A percentile compares a stretch with the other conserved stretches of the same genome.
Evolutionary conservation across 2,888 invertebrate genomes (phyloP).

Genomic region (Aphelenchoides bicaudatus): DNA sequence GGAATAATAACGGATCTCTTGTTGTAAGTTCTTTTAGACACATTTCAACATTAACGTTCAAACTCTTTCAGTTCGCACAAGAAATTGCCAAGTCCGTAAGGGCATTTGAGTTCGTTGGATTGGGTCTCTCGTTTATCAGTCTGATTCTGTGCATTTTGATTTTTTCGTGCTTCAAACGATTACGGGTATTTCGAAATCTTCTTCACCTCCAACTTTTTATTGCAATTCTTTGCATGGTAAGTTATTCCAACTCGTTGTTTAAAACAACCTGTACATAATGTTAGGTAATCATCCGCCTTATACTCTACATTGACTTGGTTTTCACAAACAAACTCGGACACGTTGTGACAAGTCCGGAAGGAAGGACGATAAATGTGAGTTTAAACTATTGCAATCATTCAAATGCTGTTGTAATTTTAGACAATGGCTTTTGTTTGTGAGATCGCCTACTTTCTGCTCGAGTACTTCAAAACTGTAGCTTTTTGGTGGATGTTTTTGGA

Average conservation of each 20-base stretch:
- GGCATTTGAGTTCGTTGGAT: constrained; percentile 76
- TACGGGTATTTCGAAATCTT: constrained; percentile 64
- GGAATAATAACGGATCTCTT: constrained; percentile 55
- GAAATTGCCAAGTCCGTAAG: constrained; percentile 76
- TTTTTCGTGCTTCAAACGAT: constrained; percentile 71
- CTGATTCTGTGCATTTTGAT: constrained; percentile 75
- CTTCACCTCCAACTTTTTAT: constrained; percentile 65
- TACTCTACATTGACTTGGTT: constrained; percentile 63
- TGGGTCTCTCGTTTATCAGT: constrained; percentile 74
- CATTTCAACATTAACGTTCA: neutral
- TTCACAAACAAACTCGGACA: constrained; percentile 59
- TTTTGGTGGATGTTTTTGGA: constrained; percentile 97
- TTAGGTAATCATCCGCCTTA: constrained; percentile 62
- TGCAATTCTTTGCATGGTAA: constrained; percentile 64
- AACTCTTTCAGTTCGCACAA: constrained; percentile 71
- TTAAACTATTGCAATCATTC: no score
- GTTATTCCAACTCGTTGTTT: no score
- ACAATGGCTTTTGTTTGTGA: constrained; percentile 75
- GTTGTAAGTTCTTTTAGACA: constrained; percentile 35
- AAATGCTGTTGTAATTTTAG: no score
- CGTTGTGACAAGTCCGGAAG: constrained; percentile 51
- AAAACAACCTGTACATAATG: no score
- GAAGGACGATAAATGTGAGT: constrained; percentile 62
- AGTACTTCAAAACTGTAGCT: constrained; percentile 83
- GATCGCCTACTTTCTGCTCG: constrained; percentile 74